Percentiles rank a stretch among this genome's conserved stretches.
These are phyloP conservation scores for Ethmia dodecea DNA, from an alignment of 2,888 invertebrate genomes.

Conservation along the genomic window DNA sequence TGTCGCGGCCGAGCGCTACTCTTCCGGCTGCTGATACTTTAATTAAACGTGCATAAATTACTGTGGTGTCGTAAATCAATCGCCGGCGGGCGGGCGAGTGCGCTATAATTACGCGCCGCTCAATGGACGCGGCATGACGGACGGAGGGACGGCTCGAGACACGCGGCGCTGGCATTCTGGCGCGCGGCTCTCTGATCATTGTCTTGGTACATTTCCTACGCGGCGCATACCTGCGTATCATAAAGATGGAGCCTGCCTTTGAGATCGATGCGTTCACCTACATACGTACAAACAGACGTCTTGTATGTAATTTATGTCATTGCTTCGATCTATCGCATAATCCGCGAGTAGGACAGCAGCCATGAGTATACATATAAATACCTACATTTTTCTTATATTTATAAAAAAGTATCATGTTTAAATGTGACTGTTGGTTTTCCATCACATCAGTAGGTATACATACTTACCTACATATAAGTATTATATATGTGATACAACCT, in stretches of 20 bases:
- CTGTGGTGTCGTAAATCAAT: constrained; percentile 54
- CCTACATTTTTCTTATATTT: too few species aligned
- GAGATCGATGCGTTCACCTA: constrained; percentile 13
- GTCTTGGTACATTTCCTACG: constrained; percentile 23
- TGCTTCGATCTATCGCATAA: too few species aligned
- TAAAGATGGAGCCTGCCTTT: constrained; percentile 2
- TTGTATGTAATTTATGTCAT: too few species aligned
- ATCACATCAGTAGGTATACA: too few species aligned
- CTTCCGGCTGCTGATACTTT: constrained; percentile 67
- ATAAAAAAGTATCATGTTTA: too few species aligned
- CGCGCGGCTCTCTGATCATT: constrained; percentile 27
- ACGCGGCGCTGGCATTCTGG: constrained; percentile 38
- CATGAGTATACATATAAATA: too few species aligned
- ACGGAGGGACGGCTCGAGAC: constrained; percentile 35
- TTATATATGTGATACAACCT: too few species aligned
- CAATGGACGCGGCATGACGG: constrained; percentile 33
- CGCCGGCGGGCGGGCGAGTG: constrained; percentile 28
- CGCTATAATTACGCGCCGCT: constrained; percentile 36
- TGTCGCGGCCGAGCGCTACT: constrained; percentile 21
- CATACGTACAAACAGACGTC: too few species aligned
- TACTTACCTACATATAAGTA: too few species aligned
- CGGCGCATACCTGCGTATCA: constrained; percentile 11
- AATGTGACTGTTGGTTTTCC: too few species aligned
- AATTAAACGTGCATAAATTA: constrained; percentile 70
- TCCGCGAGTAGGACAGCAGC: too few species aligned